These are phyloP conservation scores for Hydrozoanthus gracilis DNA, from an alignment of 92 coral and sea anemone genomes.

Conservation along the genomic window DNA sequence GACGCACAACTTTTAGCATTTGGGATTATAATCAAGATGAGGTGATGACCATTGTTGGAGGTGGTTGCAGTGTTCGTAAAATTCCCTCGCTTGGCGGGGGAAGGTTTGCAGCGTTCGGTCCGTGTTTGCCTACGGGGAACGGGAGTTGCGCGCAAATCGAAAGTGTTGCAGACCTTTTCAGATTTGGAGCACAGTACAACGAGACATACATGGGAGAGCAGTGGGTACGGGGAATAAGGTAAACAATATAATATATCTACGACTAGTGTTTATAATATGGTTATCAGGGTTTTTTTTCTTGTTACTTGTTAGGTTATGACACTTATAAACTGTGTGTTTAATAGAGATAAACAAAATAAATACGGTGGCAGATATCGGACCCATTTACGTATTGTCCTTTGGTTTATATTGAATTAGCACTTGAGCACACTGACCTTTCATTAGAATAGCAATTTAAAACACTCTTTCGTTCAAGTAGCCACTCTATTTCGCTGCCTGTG, in stretches of 20 bases:
- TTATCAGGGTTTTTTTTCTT: not conserved
- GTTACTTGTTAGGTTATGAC: not conserved
- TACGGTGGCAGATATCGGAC: too few relatives aligned
- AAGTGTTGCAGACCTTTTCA: constrained; percentile 65
- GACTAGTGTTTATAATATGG: not conserved
- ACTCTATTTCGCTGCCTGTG: too few relatives aligned
- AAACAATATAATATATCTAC: constrained; percentile 6
- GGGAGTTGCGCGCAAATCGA: constrained; percentile 65
- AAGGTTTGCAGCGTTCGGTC: constrained; percentile 60
- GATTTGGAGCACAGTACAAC: constrained; percentile 64
- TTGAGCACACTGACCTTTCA: too few relatives aligned
- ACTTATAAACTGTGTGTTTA: not conserved
- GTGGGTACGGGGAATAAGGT: constrained; percentile 75
- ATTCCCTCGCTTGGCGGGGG: not conserved
- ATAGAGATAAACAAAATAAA: too few relatives aligned
- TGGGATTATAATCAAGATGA: constrained; percentile 77
- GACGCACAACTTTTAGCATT: constrained; percentile 45
- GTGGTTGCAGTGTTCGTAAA: constrained; percentile 53
- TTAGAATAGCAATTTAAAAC: too few relatives aligned
- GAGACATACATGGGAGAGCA: constrained; percentile 68
- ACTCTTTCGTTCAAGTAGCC: too few relatives aligned
- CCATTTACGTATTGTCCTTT: too few relatives aligned
- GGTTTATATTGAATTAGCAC: too few relatives aligned
- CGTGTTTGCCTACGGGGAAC: constrained; percentile 3
- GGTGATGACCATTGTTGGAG: constrained; percentile 48